Evolutionary conservation across 1,140 invertebrate species (phyloP), one percentile per base, ranked within the genome.

Genomic region (Hyles vespertilio): DNA sequence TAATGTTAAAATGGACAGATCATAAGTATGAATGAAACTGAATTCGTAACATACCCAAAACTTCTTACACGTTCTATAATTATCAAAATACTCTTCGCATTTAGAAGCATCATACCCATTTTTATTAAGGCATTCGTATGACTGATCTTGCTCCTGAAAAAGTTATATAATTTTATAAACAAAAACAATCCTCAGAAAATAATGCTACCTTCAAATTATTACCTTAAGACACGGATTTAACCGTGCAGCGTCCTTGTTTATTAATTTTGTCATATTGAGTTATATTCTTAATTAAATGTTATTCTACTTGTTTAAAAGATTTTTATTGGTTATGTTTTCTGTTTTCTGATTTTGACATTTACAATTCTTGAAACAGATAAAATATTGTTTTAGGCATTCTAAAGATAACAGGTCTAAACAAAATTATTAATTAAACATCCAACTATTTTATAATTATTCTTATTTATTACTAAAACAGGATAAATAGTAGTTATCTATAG

Each of bases 51-150:
- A 78, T 83, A 92, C 91, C 91, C 91, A 92, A 74, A 92, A 92
- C 59, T 90, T 91, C 69, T 91, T 92, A 79, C 92, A 93, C 44
- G 88, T 90, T 44, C 92, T 93, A 63, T 93, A 93, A 67, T 93
- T 93, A 46, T 91, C 91, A 67, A 93, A 93, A 72, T 91, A 90
- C 3, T 88, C 60, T 74, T 90, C 82, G 69, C 92, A 93, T 73
- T 92, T 92, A n/a, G 90, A 88, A 51, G 89, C 90, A 63, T 92
- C 87, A 70, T 89, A 93, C 61, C 90, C 89, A 77, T 92, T 91
- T 67, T 91, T 90, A 68, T 90, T 87, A 34, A 93, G 77, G 66
- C 92, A 93, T 74, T 91, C 88, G 62, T 90, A 91, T 3, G 92
- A 92, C 52, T 90, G 65, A 54, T 92, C 81, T 70, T 92, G 91